Conservation (phyloP, 2,888 invertebrate species). For the Drosophila rellima region DNA sequence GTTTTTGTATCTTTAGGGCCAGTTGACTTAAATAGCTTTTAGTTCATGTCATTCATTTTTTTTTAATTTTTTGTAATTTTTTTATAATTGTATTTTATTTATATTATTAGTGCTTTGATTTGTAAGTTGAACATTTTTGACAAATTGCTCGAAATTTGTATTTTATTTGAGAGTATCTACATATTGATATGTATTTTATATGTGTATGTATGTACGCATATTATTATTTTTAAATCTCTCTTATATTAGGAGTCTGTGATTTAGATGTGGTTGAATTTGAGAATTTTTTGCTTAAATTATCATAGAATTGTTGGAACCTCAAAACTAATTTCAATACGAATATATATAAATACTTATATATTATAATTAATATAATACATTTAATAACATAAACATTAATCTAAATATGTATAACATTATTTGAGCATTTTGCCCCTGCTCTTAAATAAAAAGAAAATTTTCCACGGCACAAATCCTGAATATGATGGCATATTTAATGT, state of each 20-base stretch:
- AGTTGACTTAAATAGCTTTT: slow-evolving; percentile 75
- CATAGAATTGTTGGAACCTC: slow-evolving; percentile 69
- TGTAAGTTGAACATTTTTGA: slow-evolving; percentile 58
- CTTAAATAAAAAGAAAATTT: slow-evolving; percentile 21
- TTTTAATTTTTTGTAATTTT: slow-evolving; percentile 37
- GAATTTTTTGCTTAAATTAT: slow-evolving; percentile 61
- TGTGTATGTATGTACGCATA: slow-evolving; percentile 36
- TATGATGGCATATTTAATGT: neutral
- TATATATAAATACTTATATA: slow-evolving; percentile 34
- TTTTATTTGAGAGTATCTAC: slow-evolving; percentile 55
- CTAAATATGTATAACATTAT: slow-evolving; percentile 25
- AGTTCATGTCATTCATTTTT: slow-evolving; percentile 52
- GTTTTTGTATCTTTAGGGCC: slow-evolving; percentile 63
- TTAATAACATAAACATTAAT: slow-evolving; percentile 29
- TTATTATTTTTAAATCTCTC: slow-evolving; percentile 63
- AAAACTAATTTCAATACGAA: slow-evolving; percentile 63
- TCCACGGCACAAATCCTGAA: slow-evolving; percentile 3
- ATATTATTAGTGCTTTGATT: slow-evolving; percentile 42
- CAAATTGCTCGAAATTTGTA: slow-evolving; percentile 67
- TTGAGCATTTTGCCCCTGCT: slow-evolving; percentile 19
- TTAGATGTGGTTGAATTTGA: slow-evolving; percentile 83
- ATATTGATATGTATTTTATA: slow-evolving; percentile 32
- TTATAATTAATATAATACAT: slow-evolving; percentile 18
- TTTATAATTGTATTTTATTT: slow-evolving; percentile 46
- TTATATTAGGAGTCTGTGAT: slow-evolving; percentile 84